Evolutionary conservation across 1,140 invertebrate genomes (phyloP), one percentile per base, ranked within the genome.

Genomic region (Trichonephila inaurata): DNA sequence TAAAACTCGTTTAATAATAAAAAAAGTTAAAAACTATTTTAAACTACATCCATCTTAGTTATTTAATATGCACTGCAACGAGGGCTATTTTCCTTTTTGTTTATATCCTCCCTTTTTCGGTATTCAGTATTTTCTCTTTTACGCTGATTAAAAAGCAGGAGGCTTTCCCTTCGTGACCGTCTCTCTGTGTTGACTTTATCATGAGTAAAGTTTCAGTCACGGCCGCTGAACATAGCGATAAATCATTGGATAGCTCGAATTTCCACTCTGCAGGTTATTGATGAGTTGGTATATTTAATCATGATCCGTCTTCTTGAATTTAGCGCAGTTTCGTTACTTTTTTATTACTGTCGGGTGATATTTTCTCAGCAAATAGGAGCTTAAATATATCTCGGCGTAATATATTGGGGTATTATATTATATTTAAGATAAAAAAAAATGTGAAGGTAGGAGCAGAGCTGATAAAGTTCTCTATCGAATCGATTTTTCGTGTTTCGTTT

Each of bases 251-350:
- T 58, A 83, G 82, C 82, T 60, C 44, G 51, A 10, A 83, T 83
- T 83, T 60, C 82, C 82, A 83, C 51, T 83, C 69, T 18, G 69
- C 82, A n/a, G 28, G 82, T 83, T 83, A 83, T 83, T 60, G 82
- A 83, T 83, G 82, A 58, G 44, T 83, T 83, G 51, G 40, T 60
- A 28, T 83, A 83, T 83, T 83, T 83, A 83, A 83, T 83, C 82
- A 60, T 58, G 40, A 51, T 83, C 82, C 51, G 82, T 83, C 82
- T 83, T 83, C 82, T 83, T 2, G 28, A 60, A 51, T 83, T 60
- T 60, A 24, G 7, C n/a, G 19, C 18, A 58, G 16, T 58, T 83
- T 83, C 6, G 28, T 16, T 33, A 3, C 28, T 40, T 33, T 77
- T 83, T 58, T 33, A 14, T 51, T n/a, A 4, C 21, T 44, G 24